Conservation (phyloP, 2,797 vertebrate genomes). For the Toxotes lorentzi region DNA sequence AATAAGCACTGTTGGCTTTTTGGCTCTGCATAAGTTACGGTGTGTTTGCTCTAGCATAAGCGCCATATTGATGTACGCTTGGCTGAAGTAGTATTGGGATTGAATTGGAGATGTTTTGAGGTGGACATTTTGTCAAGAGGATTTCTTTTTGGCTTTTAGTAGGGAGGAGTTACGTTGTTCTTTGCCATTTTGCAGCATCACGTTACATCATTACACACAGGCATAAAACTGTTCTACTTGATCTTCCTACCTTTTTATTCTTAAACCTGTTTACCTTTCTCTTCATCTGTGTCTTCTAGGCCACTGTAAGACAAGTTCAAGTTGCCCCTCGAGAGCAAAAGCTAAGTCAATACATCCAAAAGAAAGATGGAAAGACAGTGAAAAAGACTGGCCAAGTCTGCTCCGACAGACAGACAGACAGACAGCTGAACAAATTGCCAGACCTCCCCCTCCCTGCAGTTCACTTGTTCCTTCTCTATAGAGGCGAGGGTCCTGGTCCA, state of each 20-base stretch:
- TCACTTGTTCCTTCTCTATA: conserved; percentile 80
- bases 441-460: conserved; percentile 77
- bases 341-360: conserved; percentile 57
- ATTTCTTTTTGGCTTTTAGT: conserved; percentile 50
- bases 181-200: conserved; percentile 20
- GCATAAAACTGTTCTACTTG: neutral
- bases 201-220: conserved; percentile 5
- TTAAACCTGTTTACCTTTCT: conserved; percentile 35
- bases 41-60: conserved; percentile 75
- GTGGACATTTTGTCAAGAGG: conserved; percentile 62
- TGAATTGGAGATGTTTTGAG: conserved; percentile 65
- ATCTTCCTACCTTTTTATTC: conserved; percentile 16
- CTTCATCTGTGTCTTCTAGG: conserved; percentile 24
- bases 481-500: conserved; percentile 75
- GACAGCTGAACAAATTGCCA: conserved; percentile 84
- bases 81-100: conserved; percentile 63
- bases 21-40: conserved; percentile 78
- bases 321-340: conserved; percentile 46
- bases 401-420: conserved; percentile 68
- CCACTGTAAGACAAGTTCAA: conserved; percentile 45
- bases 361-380: conserved; percentile 57
- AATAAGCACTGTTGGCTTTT: conserved; percentile 80
- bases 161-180: neutral
- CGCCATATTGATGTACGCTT: conserved; percentile 71
- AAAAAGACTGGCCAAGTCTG: conserved; percentile 53